Conservation (phyloP, 2,113 vertebrate species). For the Grantiella picta region DNA sequence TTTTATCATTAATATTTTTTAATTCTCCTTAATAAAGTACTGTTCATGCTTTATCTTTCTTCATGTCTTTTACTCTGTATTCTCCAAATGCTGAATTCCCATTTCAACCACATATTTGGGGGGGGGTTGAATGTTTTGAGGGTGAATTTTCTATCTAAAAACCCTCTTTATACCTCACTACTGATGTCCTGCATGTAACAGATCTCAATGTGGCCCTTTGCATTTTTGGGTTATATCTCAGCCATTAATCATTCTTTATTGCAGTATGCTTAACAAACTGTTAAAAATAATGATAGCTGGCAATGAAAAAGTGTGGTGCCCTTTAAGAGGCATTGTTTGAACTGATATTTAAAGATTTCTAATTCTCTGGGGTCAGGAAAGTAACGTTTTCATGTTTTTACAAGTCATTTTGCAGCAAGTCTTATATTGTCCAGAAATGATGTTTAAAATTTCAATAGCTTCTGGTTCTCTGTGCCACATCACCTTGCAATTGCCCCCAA, state of each 20-base stretch:
- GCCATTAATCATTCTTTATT: slow-evolving; percentile 60
- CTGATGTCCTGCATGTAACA: not conserved
- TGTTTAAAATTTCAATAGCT: slow-evolving; percentile 82
- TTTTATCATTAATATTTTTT: not conserved
- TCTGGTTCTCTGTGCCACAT: slow-evolving; percentile 82
- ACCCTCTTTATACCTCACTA: not conserved
- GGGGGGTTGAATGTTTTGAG: not conserved
- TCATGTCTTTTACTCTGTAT: not conserved
- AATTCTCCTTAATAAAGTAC: not conserved
- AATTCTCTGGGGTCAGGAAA: slow-evolving; percentile 69
- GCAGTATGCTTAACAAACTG: slow-evolving; percentile 19
- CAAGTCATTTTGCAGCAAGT: slow-evolving; percentile 72
- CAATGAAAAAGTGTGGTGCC: slow-evolving; percentile 52
- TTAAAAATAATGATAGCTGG: slow-evolving; percentile 62
- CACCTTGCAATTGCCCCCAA: slow-evolving; percentile 80
- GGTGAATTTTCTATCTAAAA: not conserved
- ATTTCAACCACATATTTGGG: not conserved
- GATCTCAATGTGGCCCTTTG: not conserved
- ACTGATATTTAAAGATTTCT: slow-evolving; percentile 65
- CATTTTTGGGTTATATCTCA: slow-evolving; percentile 29
- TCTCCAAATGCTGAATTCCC: not conserved
- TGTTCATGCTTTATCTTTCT: not conserved
- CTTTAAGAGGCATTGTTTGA: slow-evolving; percentile 68
- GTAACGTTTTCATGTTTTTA: slow-evolving; percentile 73
- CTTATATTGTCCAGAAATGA: slow-evolving; percentile 84